Evolutionary conservation across 2,797 vertebrate species (phyloP), one percentile per base, ranked within the genome.

Genomic region (Pangasius krempfi): DNA sequence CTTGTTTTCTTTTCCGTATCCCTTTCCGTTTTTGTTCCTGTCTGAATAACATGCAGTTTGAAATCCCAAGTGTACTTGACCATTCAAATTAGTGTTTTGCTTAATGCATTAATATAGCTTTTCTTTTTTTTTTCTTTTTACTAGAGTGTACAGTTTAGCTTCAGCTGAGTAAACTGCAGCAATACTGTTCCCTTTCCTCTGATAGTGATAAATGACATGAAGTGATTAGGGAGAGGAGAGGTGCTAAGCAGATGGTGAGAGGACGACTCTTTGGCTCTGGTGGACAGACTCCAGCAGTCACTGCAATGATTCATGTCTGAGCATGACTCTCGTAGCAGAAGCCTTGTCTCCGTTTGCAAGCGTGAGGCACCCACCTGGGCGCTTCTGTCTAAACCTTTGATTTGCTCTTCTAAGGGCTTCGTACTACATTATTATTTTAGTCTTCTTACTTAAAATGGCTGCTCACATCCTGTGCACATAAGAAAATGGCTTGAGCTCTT

Each of bases 221-320:
- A 80, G 60, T 81, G 58, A 86, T 47, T 85, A 85, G 68, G 72
- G 73, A 91, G 76, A 72, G 85, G 88, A 90, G 86, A 89, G 68
- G 85, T 60, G 75, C 80, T 83, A 81, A 92, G 80, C 91, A 92
- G 90, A 92, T 91, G 91, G 91, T 62, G 62, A 85, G 76, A 91
- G 83, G 86, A 54, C 12, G 62, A 40, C 85, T 85, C 84, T 83
- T 50, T n/a, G 54, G 75, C 76, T 76, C 84, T 88, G 79, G 86
- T 90, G 86, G 81, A 92, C 75, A 90, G 81, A 81, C 87, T 91
- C 89, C 90, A 90, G 81, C 70, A 58, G 37, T 89, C 88, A 70
- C 81, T 70, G 84, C 79, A 70, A 60, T 91, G 89, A 92, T 72
- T 92, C 87, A 89, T 90, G 84, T 89, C 78, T 88, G 86, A 89